Evolutionary conservation across 2,113 vertebrate genomes (phyloP), one percentile per base, ranked within the genome.

Genomic region (Atrichornis clamosus): DNA sequence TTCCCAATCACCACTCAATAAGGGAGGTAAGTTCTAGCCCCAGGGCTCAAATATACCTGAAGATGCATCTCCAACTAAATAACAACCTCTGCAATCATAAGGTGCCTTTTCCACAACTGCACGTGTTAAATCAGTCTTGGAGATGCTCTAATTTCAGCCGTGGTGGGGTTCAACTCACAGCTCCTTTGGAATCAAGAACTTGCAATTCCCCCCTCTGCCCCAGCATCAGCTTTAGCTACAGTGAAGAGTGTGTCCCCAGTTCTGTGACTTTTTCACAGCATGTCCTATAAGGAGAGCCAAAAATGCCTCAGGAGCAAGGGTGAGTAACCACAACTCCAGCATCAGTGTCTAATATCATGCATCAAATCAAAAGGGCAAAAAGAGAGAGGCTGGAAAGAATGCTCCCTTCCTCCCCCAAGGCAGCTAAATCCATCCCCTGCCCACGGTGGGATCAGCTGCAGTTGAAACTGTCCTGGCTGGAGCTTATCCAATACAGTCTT

Each of bases 351-450:
- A 42, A 77, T 77, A 88, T 50, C 62, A 73, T 15, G 12, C 53
- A 79, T 46, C 4, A 4, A 86, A 79, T 49, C 0, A 0, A 78
- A 96, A 97, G 74, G 62, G 58, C 62, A 87, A 49, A 78, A 87
- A 52, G 44, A 80, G 37, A 58, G 32, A 83, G 55, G 64, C 42
- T 96, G 92, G 83, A 88, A 95, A 90, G 89, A 74, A 90, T 35
- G 79, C 64, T 95, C 83, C 39, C 85, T 94, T 85, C 90, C 91
- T 93, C 80, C 94, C 85, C 35, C 0, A 56, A 90, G 86, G 76
- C 79, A 93, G 56, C 83, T 86, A 95, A 95, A 96, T 95, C 86
- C 67, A 92, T 77, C 64, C 50, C 64, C 80, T 93, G 83, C 79
- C 91, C 94, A 84, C 2, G 11, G 76, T 69, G 65, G 84, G 87